Evolutionary conservation across 2,797 vertebrate genomes (phyloP), one percentile per base, ranked within the genome.

Genomic region (Mormyrus proboscirostris): DNA sequence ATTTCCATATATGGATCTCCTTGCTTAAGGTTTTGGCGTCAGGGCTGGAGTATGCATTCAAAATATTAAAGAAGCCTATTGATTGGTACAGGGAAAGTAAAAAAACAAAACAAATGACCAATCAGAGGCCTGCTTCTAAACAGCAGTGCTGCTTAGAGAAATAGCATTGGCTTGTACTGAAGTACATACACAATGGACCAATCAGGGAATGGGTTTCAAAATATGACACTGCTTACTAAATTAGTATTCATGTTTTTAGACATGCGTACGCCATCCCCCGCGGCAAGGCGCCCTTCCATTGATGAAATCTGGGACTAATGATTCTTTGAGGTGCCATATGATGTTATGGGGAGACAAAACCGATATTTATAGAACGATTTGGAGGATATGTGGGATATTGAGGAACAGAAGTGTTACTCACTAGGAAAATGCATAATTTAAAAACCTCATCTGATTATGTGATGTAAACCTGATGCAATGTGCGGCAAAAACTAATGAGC

Each of bases 391-490:
- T 10, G 9, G 22, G 65, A 53, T 25, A 38, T 41, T 82, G 33
- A 12, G n/a, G 51, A 89, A 69, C 85, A 79, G 86, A 73, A 44
- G 53, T 14, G 29, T 59, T 87, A 41, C 55, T 87, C 53, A 59
- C 50, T 53, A 53, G 22, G 86, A 87, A 87, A 62, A 90, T 91
- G 76, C 89, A 91, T 92, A 91, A 93, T 92, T 91, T 91, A 92
- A 69, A 90, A 84, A 57, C 86, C 90, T 91, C 88, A 89, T 91
- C 91, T 91, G 90, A 88, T 88, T 89, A 86, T 90, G 90, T 91
- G 90, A 89, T 91, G 91, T 90, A 89, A 88, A 89, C 91, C 91
- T 93, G 92, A 93, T 89, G 92, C 92, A 93, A 93, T 89, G 87
- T 90, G 89, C 88, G 88, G 92, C 89, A 93, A 93, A 89, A 88